A percentile compares a stretch with the other conserved stretches of the same genome.
These are phyloP conservation scores for Corapipo altera DNA, from an alignment of 2,113 vertebrate genomes.

Conservation along the genomic window DNA sequence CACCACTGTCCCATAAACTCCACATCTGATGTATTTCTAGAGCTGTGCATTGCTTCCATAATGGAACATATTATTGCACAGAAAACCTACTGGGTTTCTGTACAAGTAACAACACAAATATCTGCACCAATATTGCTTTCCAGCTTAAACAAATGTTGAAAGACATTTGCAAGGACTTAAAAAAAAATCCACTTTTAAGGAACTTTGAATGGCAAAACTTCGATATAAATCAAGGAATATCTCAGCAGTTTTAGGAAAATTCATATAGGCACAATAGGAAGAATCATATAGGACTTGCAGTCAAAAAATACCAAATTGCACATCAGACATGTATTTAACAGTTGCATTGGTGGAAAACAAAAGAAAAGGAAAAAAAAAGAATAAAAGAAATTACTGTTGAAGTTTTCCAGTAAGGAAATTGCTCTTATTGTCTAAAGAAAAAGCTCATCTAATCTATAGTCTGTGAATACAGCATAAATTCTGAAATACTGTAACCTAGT, in stretches of 20 bases:
- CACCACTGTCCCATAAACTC: background rate
- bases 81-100: background rate
- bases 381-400: background rate
- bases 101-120: background rate
- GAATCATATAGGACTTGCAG: background rate
- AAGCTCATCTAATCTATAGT: background rate
- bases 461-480: background rate
- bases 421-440: background rate
- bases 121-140: background rate
- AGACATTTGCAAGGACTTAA: background rate
- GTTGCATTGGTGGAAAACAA: background rate
- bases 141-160: background rate
- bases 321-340: background rate
- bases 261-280: background rate
- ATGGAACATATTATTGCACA: background rate
- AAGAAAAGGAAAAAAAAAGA: fast-evolving
- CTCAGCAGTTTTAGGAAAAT: background rate
- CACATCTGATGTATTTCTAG: background rate
- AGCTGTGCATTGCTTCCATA: background rate
- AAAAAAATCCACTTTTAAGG: background rate
- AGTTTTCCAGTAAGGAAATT: background rate
- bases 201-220: background rate
- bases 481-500: background rate
- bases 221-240: background rate
- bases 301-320: background rate